Evolutionary conservation across 2,888 invertebrate species (phyloP), one percentile per base, ranked within the genome.

Genomic region (Epirrhoe tristata): DNA sequence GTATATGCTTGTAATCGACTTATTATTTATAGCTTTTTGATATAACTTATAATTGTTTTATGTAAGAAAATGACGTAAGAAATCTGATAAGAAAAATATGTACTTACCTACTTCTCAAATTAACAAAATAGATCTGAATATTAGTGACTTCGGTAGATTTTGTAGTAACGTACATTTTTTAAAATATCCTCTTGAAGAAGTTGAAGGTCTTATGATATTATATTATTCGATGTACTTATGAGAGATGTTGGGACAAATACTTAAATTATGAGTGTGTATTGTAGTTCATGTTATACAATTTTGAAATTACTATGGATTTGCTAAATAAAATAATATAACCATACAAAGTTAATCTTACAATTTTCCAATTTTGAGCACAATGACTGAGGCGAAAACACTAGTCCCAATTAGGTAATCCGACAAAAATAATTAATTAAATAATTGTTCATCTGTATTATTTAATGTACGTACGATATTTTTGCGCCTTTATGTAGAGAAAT

Each of bases 401-500:
- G 46, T 46, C 50, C 48, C 34, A 46, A 16, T 24, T 24, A 24
- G 24, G 24, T 74, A 73, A 72, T 73, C 70, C 75, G 72, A 69
- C 72, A 71, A 66, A 65, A 70, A 72, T 46, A 62, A 24, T 24
- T 24, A 24, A 2, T 61, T 48, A 3, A 64, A 50, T 63, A 46
- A 63, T 63, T 58, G 59, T 69, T 69, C 58, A 67, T 70, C 63
- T 72, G 71, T 79, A 80, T 81, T 70, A 76, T 81, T 78, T 83
- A 78, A 71, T 77, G 4, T 24, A 24, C 24, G 76, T 81, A 82
- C 82, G 69, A 48, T 80, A 82, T 82, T 63, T 85, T 84, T 84
- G 80, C 81, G 86, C 86, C 85, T n/a, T 84, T 87, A 83, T 76
- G 82, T 87, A 87, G 83, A 77, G 82, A 81, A 80, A 78, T 83